phyloP scores from a whole-genome alignment of 2,797 vertebrate genomes.

The Prunella strophiata region DNA sequence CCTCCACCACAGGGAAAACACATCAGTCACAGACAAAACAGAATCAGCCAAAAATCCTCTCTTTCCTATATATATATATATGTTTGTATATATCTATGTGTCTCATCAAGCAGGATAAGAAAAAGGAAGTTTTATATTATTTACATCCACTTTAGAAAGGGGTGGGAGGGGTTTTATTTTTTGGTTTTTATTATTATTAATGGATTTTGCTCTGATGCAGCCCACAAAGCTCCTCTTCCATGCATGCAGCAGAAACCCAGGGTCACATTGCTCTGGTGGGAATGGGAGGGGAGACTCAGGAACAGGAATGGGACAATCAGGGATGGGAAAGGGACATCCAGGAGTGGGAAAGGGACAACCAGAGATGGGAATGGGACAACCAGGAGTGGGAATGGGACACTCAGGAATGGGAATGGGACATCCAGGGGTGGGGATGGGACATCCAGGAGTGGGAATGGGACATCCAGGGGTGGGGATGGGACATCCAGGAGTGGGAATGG shows the following conservation, averaged over 20 bases:
- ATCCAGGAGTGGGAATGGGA: fast-evolving
- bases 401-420: background rate
- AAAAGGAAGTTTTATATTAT: background rate
- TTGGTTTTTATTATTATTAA: background rate
- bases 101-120: background rate
- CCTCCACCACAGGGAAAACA: background rate
- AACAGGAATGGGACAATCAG: background rate
- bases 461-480: background rate
- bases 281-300: background rate
- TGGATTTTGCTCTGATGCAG: background rate
- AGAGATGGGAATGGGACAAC: fast-evolving
- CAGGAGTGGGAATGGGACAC: background rate
- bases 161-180: background rate
- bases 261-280: fast-evolving
- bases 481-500: fast-evolving
- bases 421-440: fast-evolving
- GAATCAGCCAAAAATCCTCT: background rate
- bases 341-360: no score
- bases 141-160: conserved; percentile 34
- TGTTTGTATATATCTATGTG: background rate
- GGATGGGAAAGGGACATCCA: background rate
- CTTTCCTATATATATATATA: background rate
- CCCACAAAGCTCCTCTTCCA: background rate
- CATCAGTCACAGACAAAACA: background rate
- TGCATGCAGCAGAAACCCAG: fast-evolving